Evolutionary conservation across 1,140 invertebrate genomes (phyloP), one percentile per base, ranked within the genome.

Genomic region (Centruroides vittatus): DNA sequence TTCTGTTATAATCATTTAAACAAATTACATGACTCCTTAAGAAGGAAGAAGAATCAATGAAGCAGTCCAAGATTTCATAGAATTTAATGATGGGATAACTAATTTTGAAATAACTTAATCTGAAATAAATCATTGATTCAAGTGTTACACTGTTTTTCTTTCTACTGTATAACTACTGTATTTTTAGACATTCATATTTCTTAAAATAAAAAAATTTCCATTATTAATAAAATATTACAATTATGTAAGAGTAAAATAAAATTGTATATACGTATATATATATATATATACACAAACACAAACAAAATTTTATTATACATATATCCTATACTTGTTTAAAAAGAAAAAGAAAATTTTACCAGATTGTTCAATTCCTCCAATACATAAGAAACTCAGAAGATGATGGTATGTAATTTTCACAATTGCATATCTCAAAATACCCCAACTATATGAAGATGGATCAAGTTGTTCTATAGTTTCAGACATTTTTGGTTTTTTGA

Each of bases 401-500:
- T 93, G 88, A 53, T 80, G 75, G 66, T 90, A 84, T 46, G 90
- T 83, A 55, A 94, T 81, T 69, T 86, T 84, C 47, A 97, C 80
- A 61, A 91, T 82, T 47, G 93, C 88, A 68, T 92, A 81, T 66
- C 93, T 82, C 73, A 99, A 85, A 51, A 99, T 82, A 68, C 84
- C 83, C 96, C 96, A 99, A 59, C 89, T 89, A 72, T 93, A 97
- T 12, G 64, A 65, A 23, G 64, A 60, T 6, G 64, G 64, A 62
- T 65, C 64, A 3, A 65, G 34, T n/a, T 65, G 64, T 11, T 65
- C 64, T 47, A 65, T 57, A 4, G 64, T 59, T 52, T 62, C 60
- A 23, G 64, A 61, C 3, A 23, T 47, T 36, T 56, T 48, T 59
- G 56, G 8, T 51, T 34, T 48, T 9, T 41, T 41, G 35, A 9